A percentile compares a stretch with the other conserved stretches of the same genome.
Conservation (phyloP, 1,140 invertebrate genomes). For the Xylocopa sonorina region DNA sequence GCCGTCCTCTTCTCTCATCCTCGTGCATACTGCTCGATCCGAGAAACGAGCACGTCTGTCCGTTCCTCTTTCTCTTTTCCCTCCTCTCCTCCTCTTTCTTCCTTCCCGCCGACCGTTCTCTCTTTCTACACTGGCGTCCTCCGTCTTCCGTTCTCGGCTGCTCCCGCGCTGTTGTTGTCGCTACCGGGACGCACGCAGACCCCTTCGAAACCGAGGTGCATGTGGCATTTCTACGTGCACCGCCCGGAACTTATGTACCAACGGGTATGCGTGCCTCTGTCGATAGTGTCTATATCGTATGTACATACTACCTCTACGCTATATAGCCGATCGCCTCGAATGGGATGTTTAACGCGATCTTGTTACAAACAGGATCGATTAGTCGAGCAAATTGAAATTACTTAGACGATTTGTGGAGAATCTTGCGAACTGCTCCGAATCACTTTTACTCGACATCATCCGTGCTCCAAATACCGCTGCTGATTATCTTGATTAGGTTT, state of each 20-base stretch:
- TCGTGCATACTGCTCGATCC: slow-evolving; percentile 61
- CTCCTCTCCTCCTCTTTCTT: slow-evolving; percentile 4
- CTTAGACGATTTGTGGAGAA: slow-evolving; percentile 15
- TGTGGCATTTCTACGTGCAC: slow-evolving; percentile 61
- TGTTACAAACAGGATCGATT: slow-evolving; percentile 50
- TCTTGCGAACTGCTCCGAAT: slow-evolving; percentile 10
- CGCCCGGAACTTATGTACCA: slow-evolving; percentile 59
- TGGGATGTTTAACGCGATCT: slow-evolving; percentile 53
- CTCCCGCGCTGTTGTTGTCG: slow-evolving; percentile 61
- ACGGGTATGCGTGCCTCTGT: slow-evolving; percentile 60
- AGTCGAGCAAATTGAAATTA: slow-evolving; percentile 45
- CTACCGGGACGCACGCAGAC: slow-evolving; percentile 58
- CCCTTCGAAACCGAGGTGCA: slow-evolving; percentile 59
- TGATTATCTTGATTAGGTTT: background rate
- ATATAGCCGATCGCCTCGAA: slow-evolving; percentile 39
- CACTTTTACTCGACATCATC: background rate
- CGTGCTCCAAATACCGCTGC: background rate
- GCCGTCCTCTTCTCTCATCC: slow-evolving; percentile 51
- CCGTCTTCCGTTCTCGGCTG: slow-evolving; percentile 66
- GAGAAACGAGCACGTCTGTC: slow-evolving; percentile 60
- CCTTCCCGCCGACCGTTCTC: background rate
- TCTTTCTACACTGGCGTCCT: slow-evolving; percentile 52
- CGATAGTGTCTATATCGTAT: slow-evolving; percentile 55
- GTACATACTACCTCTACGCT: slow-evolving; percentile 26
- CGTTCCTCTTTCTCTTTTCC: slow-evolving; percentile 36